Conservation (phyloP, 2,888 invertebrate species). For the Drosophila kokeensis region DNA sequence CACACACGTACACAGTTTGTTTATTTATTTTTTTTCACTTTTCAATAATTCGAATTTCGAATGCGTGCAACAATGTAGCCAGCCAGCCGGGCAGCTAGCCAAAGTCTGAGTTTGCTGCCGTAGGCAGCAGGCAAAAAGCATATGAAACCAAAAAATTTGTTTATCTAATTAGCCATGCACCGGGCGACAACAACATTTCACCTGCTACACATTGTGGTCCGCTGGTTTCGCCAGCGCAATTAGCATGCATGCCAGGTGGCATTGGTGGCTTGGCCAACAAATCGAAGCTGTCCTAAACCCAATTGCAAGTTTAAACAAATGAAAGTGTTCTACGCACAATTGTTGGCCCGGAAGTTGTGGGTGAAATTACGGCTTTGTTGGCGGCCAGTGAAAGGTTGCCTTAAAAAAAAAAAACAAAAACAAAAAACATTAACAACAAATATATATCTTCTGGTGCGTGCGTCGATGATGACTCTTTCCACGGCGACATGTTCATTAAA, state of each 20-base stretch:
- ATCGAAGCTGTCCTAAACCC: conserved; percentile 69
- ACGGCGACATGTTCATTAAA: conserved; percentile 73
- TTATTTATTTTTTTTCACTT: conserved; percentile 60
- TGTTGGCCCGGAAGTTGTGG: conserved; percentile 53
- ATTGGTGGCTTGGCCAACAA: conserved; percentile 18
- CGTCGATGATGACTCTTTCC: conserved; percentile 65
- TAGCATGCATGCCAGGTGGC: conserved; percentile 62
- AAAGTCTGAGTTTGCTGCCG: conserved; percentile 17
- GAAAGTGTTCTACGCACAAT: conserved; percentile 65
- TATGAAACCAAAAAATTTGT: conserved; percentile 61
- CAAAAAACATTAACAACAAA: conserved; percentile 24
- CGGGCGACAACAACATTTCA: conserved; percentile 65
- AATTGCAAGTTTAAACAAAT: conserved; percentile 58
- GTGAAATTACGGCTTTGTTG: conserved; percentile 57
- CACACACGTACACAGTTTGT: conserved; percentile 32
- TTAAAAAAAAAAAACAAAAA: conserved; percentile 1
- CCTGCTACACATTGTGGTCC: conserved; percentile 32
- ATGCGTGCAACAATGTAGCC: conserved; percentile 76
- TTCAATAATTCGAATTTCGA: conserved; percentile 74
- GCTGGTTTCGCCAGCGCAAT: conserved; percentile 64
- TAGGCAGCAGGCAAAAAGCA: conserved; percentile 21
- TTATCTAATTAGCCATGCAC: conserved; percentile 77
- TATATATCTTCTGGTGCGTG: conserved; percentile 43
- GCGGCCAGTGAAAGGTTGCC: conserved; percentile 69
- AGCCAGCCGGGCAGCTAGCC: conserved; percentile 8